phyloP scores from a whole-genome alignment of 2,888 invertebrate species.

The Hirtodrosophila cameraria region DNA sequence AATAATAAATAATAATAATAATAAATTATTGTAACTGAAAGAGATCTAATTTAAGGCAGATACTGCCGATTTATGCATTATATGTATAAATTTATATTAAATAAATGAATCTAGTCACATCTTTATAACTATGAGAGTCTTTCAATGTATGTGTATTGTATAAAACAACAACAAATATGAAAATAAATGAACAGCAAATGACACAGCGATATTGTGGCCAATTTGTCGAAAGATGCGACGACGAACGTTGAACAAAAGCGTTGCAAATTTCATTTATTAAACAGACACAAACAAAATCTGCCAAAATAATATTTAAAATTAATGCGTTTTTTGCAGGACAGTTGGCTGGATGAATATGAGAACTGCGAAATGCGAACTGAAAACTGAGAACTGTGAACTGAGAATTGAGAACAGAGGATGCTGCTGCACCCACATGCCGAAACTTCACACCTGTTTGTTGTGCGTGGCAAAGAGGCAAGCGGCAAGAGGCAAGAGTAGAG shows the following conservation, averaged over 20 bases:
- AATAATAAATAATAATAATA: too few relatives aligned
- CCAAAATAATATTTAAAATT: constrained; percentile 79
- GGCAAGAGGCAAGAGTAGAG: constrained; percentile 8
- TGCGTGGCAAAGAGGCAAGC: constrained; percentile 28
- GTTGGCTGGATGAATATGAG: neutral
- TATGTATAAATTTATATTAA: too few relatives aligned
- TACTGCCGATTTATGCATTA: too few relatives aligned
- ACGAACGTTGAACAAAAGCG: constrained; percentile 37
- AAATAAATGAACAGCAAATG: constrained; percentile 61
- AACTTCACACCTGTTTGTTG: constrained; percentile 69
- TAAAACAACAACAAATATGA: too few relatives aligned
- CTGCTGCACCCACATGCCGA: constrained; percentile 69
- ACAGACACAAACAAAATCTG: constrained; percentile 53
- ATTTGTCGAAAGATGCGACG: constrained; percentile 69
- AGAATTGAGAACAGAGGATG: neutral
- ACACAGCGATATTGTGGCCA: constrained; percentile 61
- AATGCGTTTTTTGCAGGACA: constrained; percentile 54
- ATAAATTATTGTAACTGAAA: too few relatives aligned
- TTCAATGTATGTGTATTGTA: too few relatives aligned
- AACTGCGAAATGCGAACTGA: constrained; percentile 1
- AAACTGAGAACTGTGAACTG: neutral
- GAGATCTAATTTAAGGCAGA: too few relatives aligned
- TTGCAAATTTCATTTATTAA: constrained; percentile 69
- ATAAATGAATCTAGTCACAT: too few relatives aligned
- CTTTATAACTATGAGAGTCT: too few relatives aligned